Evolutionary conservation across 2,888 invertebrate genomes (phyloP), one percentile per base, ranked within the genome.

Genomic region (Cepaea hortensis): DNA sequence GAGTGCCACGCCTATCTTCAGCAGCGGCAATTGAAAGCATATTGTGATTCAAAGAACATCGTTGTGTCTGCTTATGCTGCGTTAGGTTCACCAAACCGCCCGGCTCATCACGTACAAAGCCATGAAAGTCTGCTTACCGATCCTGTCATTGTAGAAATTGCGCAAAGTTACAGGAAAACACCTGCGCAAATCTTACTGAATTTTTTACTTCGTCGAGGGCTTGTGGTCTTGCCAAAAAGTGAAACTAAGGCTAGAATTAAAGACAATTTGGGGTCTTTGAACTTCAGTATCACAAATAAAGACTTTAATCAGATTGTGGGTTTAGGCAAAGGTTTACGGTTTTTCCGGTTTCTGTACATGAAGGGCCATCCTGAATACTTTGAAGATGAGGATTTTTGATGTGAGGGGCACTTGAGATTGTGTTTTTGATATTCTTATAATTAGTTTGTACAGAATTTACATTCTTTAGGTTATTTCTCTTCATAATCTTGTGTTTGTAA

Each of bases 1-100:
- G 92, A 92, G 85, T 91, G 91, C 80, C 92, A 93, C 87, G 91
- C 90, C 1, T 92, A 92, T 82, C 86, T 90, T 13, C 91, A 91
- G 55, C 92, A 92, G 81, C 85, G 85, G 6, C 87, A 88, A 61
- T 72, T 93, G 18, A 73, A 88, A 65, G 75, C 88, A 72, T 91
- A 90, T 85, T 92, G 92, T 88, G 75, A 84, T 23, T 80, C 87
- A 65, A 88, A 88, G 61, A 82, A 89, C 11, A 90, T 93, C 73
- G 81, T 88, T 50, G 87, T 92, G 11, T 92, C 91, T 50, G 91
- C 91, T 3, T 93, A 91, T 87, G 87, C 90, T 11, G 90, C 91
- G 3, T 87, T 92, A 9, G 92, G 92, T 1, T 88, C 91, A 5
- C 91, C 91, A 1, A 83, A 85, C 3, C 88, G 85, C 15, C 88